A percentile compares a stretch with the other conserved stretches of the same genome.
Evolutionary conservation across 2,888 invertebrate species (phyloP).

Genomic region (Psylliodes chrysocephalus): DNA sequence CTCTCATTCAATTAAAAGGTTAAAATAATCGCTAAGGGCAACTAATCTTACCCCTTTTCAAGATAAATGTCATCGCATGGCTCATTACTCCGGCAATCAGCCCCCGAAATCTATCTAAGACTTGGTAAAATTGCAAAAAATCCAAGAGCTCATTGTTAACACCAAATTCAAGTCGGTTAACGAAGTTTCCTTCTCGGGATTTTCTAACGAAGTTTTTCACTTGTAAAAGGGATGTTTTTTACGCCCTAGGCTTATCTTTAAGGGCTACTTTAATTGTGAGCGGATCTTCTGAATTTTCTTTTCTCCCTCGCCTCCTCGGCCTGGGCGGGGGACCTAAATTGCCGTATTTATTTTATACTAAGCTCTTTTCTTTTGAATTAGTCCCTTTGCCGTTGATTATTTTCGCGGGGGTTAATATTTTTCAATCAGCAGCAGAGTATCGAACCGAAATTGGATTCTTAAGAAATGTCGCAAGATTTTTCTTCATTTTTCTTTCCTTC

Average conservation of each 20-base stretch:
- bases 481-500: not conserved
- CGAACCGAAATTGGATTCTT: conserved; percentile 43
- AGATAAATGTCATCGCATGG: conserved; percentile 64
- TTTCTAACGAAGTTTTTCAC: conserved; percentile 61
- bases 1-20: conserved; percentile 60
- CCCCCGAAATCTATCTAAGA: conserved; percentile 56
- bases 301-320: conserved; percentile 47
- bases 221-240: conserved; percentile 63
- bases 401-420: conserved; percentile 46
- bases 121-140: conserved; percentile 53
- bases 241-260: conserved; percentile 64
- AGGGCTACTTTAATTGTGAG: conserved; percentile 64
- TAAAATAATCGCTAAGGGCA: conserved; percentile 62
- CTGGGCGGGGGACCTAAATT: conserved; percentile 52
- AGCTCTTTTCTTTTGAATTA: conserved; percentile 56
- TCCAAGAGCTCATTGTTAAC: conserved; percentile 58
- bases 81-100: conserved; percentile 61
- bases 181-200: conserved; percentile 59
- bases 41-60: conserved; percentile 62
- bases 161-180: conserved; percentile 54
- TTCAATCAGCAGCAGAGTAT: conserved; percentile 44
- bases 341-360: conserved; percentile 60
- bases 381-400: conserved; percentile 50
- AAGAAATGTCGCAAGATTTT: not conserved
- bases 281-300: conserved; percentile 58